Conservation (phyloP, 2,888 invertebrate species). For the Orthosia cruda region DNA sequence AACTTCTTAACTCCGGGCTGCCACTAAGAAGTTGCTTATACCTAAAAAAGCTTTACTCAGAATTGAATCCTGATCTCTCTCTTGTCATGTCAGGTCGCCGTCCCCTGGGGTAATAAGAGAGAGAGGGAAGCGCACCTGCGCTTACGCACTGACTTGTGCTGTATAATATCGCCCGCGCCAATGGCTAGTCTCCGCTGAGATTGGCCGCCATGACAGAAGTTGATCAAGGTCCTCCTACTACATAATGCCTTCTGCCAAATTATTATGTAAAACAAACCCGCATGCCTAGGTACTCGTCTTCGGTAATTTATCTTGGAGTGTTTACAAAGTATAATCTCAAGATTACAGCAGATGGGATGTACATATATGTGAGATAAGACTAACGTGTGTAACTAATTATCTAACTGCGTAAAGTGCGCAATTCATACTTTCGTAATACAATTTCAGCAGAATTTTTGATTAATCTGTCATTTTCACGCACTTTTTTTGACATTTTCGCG, state of each 20-base stretch:
- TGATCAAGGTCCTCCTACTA: not conserved
- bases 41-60: no score
- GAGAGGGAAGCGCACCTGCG: no score
- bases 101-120: no score
- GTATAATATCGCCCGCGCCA: no score
- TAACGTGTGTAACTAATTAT: conserved; percentile 26
- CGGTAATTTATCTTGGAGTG: conserved; percentile 54
- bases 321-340: conserved; percentile 55
- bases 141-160: no score
- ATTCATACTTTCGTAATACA: conserved; percentile 14
- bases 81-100: no score
- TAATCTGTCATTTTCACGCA: conserved; percentile 8
- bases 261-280: conserved; percentile 1
- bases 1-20: no score
- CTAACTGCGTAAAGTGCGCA: conserved; percentile 6
- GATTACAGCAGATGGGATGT: conserved; percentile 43
- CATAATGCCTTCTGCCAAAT: not conserved
- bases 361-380: conserved; percentile 40
- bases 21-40: no score
- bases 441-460: not conserved
- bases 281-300: conserved; percentile 6
- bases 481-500: conserved; percentile 1
- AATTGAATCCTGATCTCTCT: no score
- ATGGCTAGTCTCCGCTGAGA: no score
- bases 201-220: no score